Base-by-base conservation (phyloP, 1,140 invertebrate genomes). In the Pteromalus puparum region DNA sequence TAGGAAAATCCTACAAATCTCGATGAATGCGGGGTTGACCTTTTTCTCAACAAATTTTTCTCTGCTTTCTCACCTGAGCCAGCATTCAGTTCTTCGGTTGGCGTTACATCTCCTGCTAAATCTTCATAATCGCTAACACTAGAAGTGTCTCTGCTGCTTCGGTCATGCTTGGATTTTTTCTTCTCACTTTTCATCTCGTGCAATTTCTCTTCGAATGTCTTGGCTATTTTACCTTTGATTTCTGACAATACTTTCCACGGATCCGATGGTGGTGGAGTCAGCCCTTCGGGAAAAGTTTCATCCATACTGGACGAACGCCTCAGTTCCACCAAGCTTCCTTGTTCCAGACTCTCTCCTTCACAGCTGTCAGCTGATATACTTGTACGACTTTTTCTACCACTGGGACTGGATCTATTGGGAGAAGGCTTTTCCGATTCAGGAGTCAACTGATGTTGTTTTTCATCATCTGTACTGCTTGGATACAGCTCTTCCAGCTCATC, bases 401-500 rank as follows among this genome's bases (percentile, higher is more conserved):
- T n/a, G 18, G 92, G 89, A 53, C 88, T 89, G 9, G 84, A 85
- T 28, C 87, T 34, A 34, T 34, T 90, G 10, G 88, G 86, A 9
- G 90, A 90, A 3, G 81, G 83, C 38, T 88, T 91, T 21, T 94
- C 93, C 72, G 91, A 91, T 73, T 94, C 94, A 1, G 93, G 93
- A 34, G 92, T 93, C 1, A 91, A 89, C 30, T 34, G n/a, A n/a
- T n/a, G 30, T 67, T 90, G 92, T 85, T 95, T 94, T 87, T 95
- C 95, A 26, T 95, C 95, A 88, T 95, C 95, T 1, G 90, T 89
- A 77, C 30, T 4, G 6, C 93, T 94, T 46, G 94, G 93, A 88
- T 94, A 95, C 10, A 96, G 86, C 89, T 96, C 95, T 87, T 96
- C 95, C 81, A 96, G 89, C 90, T 96, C 95, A 87, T 96, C 95